phyloP scores from a whole-genome alignment of 2,888 invertebrate genomes.

The Hirudinaria manillensis region DNA sequence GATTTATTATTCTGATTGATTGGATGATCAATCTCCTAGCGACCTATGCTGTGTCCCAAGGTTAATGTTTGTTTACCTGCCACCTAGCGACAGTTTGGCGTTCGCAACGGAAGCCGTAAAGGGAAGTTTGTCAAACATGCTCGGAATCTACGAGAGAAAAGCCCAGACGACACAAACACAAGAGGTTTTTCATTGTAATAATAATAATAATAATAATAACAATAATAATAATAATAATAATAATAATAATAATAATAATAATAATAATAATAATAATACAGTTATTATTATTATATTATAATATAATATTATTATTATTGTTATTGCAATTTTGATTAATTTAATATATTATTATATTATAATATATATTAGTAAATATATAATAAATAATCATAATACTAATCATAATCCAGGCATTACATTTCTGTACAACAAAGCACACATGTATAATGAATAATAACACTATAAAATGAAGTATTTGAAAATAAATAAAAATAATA shows the following conservation, averaged over 20 bases:
- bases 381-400: neutral
- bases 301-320: too few relatives aligned
- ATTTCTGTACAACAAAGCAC: too few relatives aligned
- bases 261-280: constrained; percentile 12
- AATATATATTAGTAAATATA: neutral
- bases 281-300: neutral
- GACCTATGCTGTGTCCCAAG: too few relatives aligned
- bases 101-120: constrained; percentile 85
- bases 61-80: neutral
- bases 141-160: constrained; percentile 60
- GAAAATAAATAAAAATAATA: too few relatives aligned
- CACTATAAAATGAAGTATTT: too few relatives aligned
- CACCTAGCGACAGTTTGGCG: constrained; percentile 68
- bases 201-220: constrained; percentile 54
- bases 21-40: too few relatives aligned
- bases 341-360: too few relatives aligned
- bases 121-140: constrained; percentile 79
- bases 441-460: too few relatives aligned
- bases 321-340: too few relatives aligned
- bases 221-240: neutral
- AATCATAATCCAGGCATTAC: too few relatives aligned
- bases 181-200: constrained; percentile 56
- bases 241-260: constrained; percentile 9
- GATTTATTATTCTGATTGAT: too few relatives aligned
- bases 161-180: constrained; percentile 35